phyloP scores from a whole-genome alignment of 2,888 invertebrate species.

The Cerceris rybyensis region DNA sequence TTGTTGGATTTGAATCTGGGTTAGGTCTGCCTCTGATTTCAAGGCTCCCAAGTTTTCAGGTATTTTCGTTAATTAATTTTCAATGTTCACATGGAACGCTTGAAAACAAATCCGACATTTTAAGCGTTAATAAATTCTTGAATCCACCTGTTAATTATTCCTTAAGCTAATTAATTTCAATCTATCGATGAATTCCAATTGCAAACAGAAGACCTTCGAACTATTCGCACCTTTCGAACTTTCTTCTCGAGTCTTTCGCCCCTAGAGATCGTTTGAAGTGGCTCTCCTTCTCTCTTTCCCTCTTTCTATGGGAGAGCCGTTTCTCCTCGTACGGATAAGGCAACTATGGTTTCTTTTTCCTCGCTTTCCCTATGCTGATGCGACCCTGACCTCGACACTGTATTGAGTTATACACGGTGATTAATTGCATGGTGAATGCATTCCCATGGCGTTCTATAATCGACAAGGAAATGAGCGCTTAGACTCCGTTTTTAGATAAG shows the following conservation, averaged over 20 bases:
- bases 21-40: no score
- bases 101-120: no score
- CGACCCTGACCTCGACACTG: slow-evolving; percentile 41
- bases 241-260: slow-evolving; percentile 10
- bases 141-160: no score
- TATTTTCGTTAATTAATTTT: no score
- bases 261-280: background rate
- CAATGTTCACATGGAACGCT: no score
- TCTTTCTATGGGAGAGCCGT: slow-evolving; percentile 23
- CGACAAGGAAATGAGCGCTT: background rate
- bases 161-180: background rate
- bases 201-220: background rate
- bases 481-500: no score
- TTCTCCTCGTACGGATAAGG: slow-evolving; percentile 43
- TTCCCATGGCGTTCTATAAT: background rate
- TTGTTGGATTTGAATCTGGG: no score
- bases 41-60: no score
- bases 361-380: slow-evolving; percentile 42
- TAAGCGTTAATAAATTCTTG: no score
- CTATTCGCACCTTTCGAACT: slow-evolving; percentile 23
- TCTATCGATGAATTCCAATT: background rate
- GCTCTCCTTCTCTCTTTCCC: background rate
- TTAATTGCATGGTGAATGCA: slow-evolving; percentile 2
- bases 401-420: background rate
- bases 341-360: slow-evolving; percentile 43